Base-by-base conservation (phyloP, 2,113 vertebrate genomes). In the Brachypodius melanocephalos region DNA sequence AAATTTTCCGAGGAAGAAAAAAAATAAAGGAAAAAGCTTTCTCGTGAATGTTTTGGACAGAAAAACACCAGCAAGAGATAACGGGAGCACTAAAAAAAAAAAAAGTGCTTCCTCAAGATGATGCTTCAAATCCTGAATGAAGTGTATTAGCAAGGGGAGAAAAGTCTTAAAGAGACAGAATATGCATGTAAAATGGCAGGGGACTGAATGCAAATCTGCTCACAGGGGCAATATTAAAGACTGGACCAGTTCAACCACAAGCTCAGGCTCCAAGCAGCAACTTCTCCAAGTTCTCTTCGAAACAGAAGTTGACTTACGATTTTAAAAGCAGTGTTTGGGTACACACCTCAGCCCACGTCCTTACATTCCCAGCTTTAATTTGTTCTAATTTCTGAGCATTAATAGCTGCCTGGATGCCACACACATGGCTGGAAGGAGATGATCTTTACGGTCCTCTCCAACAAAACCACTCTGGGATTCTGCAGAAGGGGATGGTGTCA, bases 131-230 rank as follows among this genome's bases (percentile, higher is more conserved):
- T 62, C 87, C 49, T 83, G 38, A 13, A n/a, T 31, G 38, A 62
- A 86, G 17, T 57, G 17, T 42, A n/a, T 62, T 20, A 54, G 43
- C 57, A 61, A 91, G 59, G 32, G 63, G 29, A 9, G 40, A 93
- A 91, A 71, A 67, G 91, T 87, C 80, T 87, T 22, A 26, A 8
- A 63, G 63, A 55, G 10, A 57, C 31, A 17, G 38, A 21, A 92
- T 94, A 91, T 96, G 76, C 89, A 96, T 89, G 85, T 38, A 74
- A 89, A 97, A 89, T 59, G 38, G 43, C 80, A 88, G 42, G 28
- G 61, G 55, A 90, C 73, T 28, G 46, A 83, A 95, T 91, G 65
- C 42, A 94, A 88, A 96, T 55, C 75, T 43, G 38, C 54, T 67
- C 5, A 6, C 52, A 54, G 20, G 20, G 58, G 36, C 54, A 43